Evolutionary conservation across 2,113 vertebrate genomes (phyloP).

Genomic region (Lipophrys pholis): DNA sequence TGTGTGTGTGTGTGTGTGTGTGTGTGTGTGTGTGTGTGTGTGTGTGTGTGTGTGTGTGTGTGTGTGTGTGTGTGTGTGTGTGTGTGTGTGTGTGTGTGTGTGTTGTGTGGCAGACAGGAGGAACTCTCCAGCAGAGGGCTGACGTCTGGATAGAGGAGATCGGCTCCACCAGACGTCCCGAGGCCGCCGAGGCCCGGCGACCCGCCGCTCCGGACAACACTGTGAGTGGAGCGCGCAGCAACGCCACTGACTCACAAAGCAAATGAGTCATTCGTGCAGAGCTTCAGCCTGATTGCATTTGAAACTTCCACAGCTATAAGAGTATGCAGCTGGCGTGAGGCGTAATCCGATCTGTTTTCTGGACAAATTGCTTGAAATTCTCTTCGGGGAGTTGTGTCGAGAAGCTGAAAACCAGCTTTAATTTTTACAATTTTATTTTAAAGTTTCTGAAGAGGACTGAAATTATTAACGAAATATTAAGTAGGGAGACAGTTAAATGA

Average conservation of each 20-base stretch:
- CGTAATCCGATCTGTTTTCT: neutral
- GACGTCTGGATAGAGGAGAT: slow-evolving; percentile 74
- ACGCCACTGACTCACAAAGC: neutral
- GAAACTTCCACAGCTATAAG: neutral
- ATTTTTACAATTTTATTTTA: slow-evolving; percentile 1
- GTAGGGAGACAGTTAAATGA: neutral
- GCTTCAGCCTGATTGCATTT: neutral
- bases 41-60: neutral
- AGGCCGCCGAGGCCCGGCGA: slow-evolving; percentile 1
- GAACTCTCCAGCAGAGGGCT: slow-evolving; percentile 68
- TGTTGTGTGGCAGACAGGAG: slow-evolving; percentile 69
- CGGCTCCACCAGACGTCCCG: slow-evolving; percentile 64
- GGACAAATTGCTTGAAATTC: no score
- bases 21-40: neutral
- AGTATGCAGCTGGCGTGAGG: neutral
- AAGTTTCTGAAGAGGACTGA: slow-evolving; percentile 6
- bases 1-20: no score
- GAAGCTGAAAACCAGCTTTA: neutral
- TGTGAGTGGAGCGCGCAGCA: slow-evolving; percentile 51
- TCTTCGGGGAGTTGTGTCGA: neutral
- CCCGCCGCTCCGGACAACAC: slow-evolving; percentile 7
- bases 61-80: no score
- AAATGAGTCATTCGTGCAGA: neutral
- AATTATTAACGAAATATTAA: neutral
- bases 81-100: no score